Evolutionary conservation across 2,888 invertebrate genomes (phyloP).

Genomic region (Eilema griseolum): DNA sequence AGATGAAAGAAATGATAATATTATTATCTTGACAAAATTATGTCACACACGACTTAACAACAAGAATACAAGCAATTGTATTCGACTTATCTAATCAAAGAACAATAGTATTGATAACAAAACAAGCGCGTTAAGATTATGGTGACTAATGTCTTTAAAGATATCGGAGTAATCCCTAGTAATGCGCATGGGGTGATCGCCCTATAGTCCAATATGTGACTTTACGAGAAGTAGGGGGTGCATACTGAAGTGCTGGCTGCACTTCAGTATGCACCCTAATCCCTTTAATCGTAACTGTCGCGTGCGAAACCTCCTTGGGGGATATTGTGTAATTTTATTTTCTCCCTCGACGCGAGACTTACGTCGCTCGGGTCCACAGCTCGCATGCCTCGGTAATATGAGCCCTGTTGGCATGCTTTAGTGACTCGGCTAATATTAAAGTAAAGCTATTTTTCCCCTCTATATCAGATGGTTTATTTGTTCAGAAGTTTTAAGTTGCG

Average conservation of each 20-base stretch:
- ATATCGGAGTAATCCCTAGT: conserved; percentile 79
- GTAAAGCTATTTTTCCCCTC: conserved; percentile 42
- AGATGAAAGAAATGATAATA: not conserved
- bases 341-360: conserved; percentile 49
- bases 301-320: conserved; percentile 67
- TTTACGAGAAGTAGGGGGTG: conserved; percentile 78
- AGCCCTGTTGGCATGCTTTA: conserved; percentile 53
- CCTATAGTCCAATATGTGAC: conserved; percentile 70
- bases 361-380: conserved; percentile 61
- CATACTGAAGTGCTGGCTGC: conserved; percentile 79
- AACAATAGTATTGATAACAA: conserved; percentile 50
- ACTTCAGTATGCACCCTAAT: too few species aligned
- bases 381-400: conserved; percentile 63
- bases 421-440: conserved; percentile 40
- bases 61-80: conserved; percentile 18
- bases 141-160: conserved; percentile 77
- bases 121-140: conserved; percentile 73
- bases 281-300: conserved; percentile 76
- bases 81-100: conserved; percentile 39
- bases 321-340: conserved; percentile 77
- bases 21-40: not conserved
- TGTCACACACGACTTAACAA: not conserved
- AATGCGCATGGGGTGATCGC: conserved; percentile 75
- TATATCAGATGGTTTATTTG: conserved; percentile 29
- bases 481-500: conserved; percentile 12